Evolutionary conservation across 1,140 invertebrate genomes (phyloP).

Genomic region (Nasonia longicornis): DNA sequence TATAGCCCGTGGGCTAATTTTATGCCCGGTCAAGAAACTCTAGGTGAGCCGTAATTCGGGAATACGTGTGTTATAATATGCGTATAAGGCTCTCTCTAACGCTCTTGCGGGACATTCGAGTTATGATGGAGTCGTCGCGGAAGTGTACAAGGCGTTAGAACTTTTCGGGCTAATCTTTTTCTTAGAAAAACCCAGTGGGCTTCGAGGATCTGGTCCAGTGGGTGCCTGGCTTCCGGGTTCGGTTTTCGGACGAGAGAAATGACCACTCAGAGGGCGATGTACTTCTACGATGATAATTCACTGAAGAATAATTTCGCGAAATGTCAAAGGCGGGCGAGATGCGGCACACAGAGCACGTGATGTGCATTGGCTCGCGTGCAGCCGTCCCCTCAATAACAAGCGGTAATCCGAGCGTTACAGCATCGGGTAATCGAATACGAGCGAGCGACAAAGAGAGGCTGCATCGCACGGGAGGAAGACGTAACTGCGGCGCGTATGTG

Average conservation of each 20-base stretch:
- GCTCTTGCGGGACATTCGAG: too few relatives aligned
- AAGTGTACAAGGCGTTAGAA: neutral
- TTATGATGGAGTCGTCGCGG: neutral
- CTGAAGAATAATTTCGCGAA: neutral
- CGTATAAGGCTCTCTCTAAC: too few relatives aligned
- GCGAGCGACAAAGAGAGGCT: neutral
- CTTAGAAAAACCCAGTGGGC: neutral
- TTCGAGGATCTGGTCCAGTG: neutral
- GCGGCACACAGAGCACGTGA: neutral
- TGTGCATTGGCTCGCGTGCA: neutral
- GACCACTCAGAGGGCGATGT: too few relatives aligned
- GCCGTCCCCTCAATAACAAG: neutral
- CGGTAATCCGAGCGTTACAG: neutral
- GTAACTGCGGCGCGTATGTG: neutral
- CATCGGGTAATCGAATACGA: slow-evolving; percentile 9
- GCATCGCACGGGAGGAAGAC: neutral
- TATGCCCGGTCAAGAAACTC: slow-evolving; percentile 10
- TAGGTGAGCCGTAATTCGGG: neutral
- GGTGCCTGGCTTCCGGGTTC: neutral
- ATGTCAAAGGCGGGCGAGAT: neutral
- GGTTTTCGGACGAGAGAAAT: neutral
- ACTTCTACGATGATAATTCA: too few relatives aligned
- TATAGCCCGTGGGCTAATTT: slow-evolving; percentile 14
- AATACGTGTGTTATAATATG: too few relatives aligned
- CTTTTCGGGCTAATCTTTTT: neutral